Conservation (phyloP, 2,888 invertebrate genomes). For the Ichneumoninae sp. region DNA sequence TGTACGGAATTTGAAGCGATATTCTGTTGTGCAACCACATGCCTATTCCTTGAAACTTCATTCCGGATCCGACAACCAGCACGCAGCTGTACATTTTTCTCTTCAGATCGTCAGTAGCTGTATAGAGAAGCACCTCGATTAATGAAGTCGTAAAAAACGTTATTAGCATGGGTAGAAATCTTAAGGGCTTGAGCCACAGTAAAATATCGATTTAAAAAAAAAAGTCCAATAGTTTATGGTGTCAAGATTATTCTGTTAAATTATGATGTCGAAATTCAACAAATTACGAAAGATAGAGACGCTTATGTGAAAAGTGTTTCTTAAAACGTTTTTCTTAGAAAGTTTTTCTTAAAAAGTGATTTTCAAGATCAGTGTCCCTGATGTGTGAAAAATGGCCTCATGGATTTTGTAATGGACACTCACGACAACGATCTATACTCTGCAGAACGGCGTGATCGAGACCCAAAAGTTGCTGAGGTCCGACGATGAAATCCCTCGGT, state of each 20-base stretch:
- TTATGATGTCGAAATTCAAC: too few relatives aligned
- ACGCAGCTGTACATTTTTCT: slow-evolving; percentile 97
- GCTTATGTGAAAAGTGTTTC: too few relatives aligned
- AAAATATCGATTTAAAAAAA: too few relatives aligned
- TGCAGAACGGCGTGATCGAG: slow-evolving; percentile 96
- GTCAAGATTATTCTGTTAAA: too few relatives aligned
- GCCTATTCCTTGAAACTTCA: slow-evolving; percentile 93
- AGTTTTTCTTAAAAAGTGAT: too few relatives aligned
- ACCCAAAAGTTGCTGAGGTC: slow-evolving; percentile 92
- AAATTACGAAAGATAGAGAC: too few relatives aligned
- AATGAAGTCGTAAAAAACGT: slow-evolving; percentile 21
- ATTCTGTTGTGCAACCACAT: slow-evolving; percentile 95
- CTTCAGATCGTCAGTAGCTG: slow-evolving; percentile 93
- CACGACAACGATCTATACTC: slow-evolving; percentile 95
- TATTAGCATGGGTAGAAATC: background rate
- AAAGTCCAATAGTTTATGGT: too few relatives aligned
- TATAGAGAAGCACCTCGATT: slow-evolving; percentile 64
- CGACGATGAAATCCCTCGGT: slow-evolving; percentile 88
- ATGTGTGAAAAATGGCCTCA: too few relatives aligned
- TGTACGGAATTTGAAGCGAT: slow-evolving; percentile 92
- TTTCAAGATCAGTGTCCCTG: too few relatives aligned
- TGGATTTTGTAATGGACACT: slow-evolving; percentile 75
- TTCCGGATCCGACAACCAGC: slow-evolving; percentile 95
- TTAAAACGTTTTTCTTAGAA: too few relatives aligned
- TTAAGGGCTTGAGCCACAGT: background rate